Percentiles rank a stretch among this genome's conserved stretches.
phyloP scores from a whole-genome alignment of 2,797 vertebrate genomes.

The Cygnus olor region DNA sequence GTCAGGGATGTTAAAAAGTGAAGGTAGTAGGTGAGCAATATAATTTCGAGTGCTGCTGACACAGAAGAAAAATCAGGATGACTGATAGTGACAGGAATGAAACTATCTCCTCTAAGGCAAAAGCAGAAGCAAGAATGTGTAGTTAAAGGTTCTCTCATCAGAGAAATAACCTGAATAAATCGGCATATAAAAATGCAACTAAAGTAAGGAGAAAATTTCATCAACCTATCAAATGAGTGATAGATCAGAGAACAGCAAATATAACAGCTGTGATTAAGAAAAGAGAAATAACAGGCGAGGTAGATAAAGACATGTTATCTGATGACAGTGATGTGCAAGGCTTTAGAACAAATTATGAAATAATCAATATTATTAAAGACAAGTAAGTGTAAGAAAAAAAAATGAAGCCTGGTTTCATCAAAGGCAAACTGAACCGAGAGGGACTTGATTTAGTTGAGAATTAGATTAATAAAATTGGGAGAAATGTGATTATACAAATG shows the following conservation, averaged over 20 bases:
- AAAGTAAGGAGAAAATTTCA: not conserved
- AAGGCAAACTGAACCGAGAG: not conserved
- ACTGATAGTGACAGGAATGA: not conserved
- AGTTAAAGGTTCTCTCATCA: not conserved
- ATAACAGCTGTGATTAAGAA: not conserved
- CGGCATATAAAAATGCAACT: not conserved
- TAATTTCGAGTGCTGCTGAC: not conserved
- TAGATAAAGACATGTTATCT: not conserved
- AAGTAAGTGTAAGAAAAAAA: not conserved
- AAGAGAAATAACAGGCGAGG: not conserved
- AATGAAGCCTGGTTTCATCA: not conserved
- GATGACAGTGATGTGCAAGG: not conserved
- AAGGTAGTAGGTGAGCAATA: not conserved
- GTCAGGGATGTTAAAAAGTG: not conserved
- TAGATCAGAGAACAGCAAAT: not conserved
- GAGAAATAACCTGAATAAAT: not conserved
- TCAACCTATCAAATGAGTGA: not conserved
- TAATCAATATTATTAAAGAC: not conserved
- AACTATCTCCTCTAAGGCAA: not conserved
- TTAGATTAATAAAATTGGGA: not conserved
- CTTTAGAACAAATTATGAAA: not conserved
- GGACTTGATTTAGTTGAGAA: not conserved
- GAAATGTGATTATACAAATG: not conserved
- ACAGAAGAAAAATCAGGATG: not conserved
- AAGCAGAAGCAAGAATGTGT: not conserved